Evolutionary conservation across 2,113 vertebrate species (phyloP), one percentile per base, ranked within the genome.

Genomic region (Probosciger aterrimus): DNA sequence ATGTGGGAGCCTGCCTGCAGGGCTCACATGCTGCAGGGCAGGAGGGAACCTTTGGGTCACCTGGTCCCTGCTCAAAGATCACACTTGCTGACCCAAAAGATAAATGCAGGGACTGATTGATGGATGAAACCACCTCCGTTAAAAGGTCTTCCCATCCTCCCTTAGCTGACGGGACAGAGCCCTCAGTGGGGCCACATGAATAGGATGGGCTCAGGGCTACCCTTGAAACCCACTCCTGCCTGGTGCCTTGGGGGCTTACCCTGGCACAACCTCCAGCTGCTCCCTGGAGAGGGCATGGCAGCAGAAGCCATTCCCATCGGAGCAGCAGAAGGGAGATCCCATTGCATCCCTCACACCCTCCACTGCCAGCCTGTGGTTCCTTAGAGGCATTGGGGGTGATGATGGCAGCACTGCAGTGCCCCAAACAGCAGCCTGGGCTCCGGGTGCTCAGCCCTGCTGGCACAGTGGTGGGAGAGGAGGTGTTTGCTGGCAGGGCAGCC

Each of bases 401-500:
- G 3, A 24, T 9, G 35, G 23, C 53, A 88, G 44, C 44, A 27
- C 43, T 18, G 20, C 57, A 62, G 33, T 7, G 14, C 15, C 44
- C 0, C 0, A 47, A 59, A 41, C 1, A 12, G 43, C 60, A 90
- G n/a, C 52, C 27, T 2, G 1, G 27, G 15, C 41, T 53, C 31
- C 41, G 6, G 8, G 25, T 3, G 22, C 82, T 67, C 68, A 87
- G 68, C 31, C 18, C 27, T 59, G 49, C 28, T 60, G 57, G 35
- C 53, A 57, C 12, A 2, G 41, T 25, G 3, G 2, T 0, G 1
- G 35, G 14, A 75, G 30, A 79, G 14, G 16, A n/a, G 46, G 44
- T 8, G 19, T 47, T 5, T 44, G 24, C 37, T 63, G 37, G 67
- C 75, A 82, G n/a, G 19, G 44, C 47, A 74, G n/a, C 12, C 3